A percentile compares a stretch with the other conserved stretches of the same genome.
Conservation (phyloP, 2,888 invertebrate genomes). For the Ectemnius cavifrons region DNA sequence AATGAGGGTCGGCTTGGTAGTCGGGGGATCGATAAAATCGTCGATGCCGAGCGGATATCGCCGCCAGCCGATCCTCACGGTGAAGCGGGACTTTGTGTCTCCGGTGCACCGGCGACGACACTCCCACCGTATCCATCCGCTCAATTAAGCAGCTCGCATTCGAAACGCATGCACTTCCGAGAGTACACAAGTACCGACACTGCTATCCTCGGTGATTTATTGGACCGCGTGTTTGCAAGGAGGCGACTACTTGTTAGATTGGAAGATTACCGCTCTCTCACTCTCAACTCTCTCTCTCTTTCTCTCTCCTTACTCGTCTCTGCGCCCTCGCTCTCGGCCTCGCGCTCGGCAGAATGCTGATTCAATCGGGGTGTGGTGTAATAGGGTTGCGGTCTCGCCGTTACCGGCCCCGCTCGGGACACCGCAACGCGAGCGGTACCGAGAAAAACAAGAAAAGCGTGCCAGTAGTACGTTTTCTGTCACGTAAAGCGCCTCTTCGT, state of each 20-base stretch:
- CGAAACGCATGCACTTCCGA: too few relatives aligned
- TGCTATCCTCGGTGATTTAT: too few relatives aligned
- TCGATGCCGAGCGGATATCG: conserved; percentile 29
- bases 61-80: conserved; percentile 7
- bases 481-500: conserved; percentile 25
- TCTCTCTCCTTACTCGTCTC: too few relatives aligned
- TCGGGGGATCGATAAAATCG: conserved; percentile 41
- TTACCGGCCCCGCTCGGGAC: background rate
- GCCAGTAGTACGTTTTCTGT: conserved; percentile 46
- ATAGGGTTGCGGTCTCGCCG: background rate
- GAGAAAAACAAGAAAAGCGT: conserved; percentile 40
- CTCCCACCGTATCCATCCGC: too few relatives aligned
- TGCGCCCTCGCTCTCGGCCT: background rate
- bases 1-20: conserved; percentile 24
- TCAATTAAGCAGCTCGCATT: too few relatives aligned
- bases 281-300: too few relatives aligned
- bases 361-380: conserved; percentile 12
- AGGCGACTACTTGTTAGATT: too few relatives aligned
- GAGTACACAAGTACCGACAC: too few relatives aligned
- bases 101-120: background rate
- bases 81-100: background rate
- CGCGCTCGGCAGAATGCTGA: conserved; percentile 19
- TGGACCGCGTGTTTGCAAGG: too few relatives aligned
- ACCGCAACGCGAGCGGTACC: conserved; percentile 2
- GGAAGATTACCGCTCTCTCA: too few relatives aligned